Percentiles rank a stretch among this genome's conserved stretches.
phyloP scores from a whole-genome alignment of 2,888 invertebrate genomes.

The Pristionchus japonicus region DNA sequence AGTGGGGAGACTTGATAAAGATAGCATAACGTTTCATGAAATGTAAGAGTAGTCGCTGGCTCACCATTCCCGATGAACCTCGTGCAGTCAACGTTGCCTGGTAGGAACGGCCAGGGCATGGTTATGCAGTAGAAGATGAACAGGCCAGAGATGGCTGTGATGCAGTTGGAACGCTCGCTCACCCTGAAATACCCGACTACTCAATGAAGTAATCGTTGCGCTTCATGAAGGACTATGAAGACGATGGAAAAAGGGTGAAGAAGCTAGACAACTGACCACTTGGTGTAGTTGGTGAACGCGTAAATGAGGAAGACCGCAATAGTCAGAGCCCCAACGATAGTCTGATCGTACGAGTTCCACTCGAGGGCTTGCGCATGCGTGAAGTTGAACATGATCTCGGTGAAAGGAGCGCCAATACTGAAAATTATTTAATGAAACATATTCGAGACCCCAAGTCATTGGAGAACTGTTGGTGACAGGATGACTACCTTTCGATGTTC shows the following conservation, averaged over 20 bases:
- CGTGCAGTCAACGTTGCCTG: constrained; percentile 54
- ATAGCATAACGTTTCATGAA: too few species aligned
- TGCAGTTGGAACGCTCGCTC: constrained; percentile 55
- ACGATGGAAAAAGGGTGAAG: too few species aligned
- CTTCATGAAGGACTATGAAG: too few species aligned
- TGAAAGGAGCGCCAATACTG: constrained; percentile 58
- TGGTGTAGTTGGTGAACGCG: constrained; percentile 58
- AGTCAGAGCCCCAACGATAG: constrained; percentile 55
- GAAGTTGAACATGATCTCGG: constrained; percentile 60
- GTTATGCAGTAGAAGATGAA: constrained; percentile 60
- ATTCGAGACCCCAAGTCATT: not conserved
- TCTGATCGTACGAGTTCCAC: constrained; percentile 55
- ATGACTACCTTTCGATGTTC: constrained; percentile 54
- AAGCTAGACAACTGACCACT: constrained; percentile 49
- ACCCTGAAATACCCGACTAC: constrained; percentile 49
- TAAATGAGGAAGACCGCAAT: constrained; percentile 56
- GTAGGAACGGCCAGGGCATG: constrained; percentile 61
- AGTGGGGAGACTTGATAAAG: too few species aligned
- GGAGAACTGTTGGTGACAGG: too few species aligned
- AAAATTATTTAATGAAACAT: too few species aligned
- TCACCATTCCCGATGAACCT: constrained; percentile 47
- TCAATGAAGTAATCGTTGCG: too few species aligned
- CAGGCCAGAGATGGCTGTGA: constrained; percentile 54
- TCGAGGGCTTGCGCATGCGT: constrained; percentile 52
- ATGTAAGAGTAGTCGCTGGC: too few species aligned